Percentiles rank a stretch among this genome's conserved stretches.
Conservation (phyloP, 1,140 invertebrate genomes). For the Proales similis region DNA sequence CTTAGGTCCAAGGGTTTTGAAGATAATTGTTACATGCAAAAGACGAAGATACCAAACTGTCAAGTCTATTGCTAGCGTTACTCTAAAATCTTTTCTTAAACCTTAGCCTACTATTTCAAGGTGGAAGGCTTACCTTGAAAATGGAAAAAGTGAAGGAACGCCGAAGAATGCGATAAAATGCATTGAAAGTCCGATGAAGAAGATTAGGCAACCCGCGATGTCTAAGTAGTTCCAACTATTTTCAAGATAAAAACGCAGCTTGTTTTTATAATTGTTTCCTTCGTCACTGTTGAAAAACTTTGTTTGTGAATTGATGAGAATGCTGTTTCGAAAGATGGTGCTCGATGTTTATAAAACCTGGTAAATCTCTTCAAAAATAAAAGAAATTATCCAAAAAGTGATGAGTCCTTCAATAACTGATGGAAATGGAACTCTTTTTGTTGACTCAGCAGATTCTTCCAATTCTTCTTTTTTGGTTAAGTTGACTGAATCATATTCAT, state of each 20-base stretch:
- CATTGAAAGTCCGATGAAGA: constrained; percentile 27
- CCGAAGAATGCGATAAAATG: constrained; percentile 26
- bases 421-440: constrained; percentile 1
- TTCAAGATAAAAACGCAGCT: constrained; percentile 24
- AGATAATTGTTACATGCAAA: constrained; percentile 47
- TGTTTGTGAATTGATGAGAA: no score
- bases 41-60: constrained; percentile 42
- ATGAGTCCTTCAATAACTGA: constrained; percentile 37
- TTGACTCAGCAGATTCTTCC: background rate
- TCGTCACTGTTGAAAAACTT: constrained; percentile 33
- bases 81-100: no score
- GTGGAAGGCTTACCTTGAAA: no score
- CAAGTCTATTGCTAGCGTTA: constrained; percentile 31
- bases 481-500: background rate
- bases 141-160: no score
- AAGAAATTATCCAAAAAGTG: constrained; percentile 36
- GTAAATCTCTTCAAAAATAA: constrained; percentile 40
- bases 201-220: constrained; percentile 25
- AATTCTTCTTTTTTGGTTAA: background rate
- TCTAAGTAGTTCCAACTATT: constrained; percentile 38
- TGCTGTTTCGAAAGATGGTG: background rate
- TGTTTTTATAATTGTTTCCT: constrained; percentile 29
- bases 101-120: no score
- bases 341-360: constrained; percentile 38
- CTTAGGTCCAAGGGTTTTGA: constrained; percentile 50